Conservation (phyloP, 2,888 invertebrate species). For the Chrysotoxum bicinctum region DNA sequence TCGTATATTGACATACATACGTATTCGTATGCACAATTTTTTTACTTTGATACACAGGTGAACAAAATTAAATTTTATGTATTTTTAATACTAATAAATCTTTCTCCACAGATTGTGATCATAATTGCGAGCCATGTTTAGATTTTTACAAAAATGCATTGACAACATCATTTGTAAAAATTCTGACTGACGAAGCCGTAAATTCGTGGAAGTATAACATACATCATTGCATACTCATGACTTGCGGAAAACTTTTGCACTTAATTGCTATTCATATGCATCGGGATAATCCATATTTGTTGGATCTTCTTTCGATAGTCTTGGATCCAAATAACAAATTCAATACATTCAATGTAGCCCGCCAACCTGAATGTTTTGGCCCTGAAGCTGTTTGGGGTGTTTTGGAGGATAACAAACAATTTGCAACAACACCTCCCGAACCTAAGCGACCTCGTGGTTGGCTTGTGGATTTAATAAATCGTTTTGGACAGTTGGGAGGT, state of each 20-base stretch:
- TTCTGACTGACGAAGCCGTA: conserved; percentile 98
- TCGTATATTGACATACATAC: too few relatives aligned
- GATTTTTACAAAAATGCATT: conserved; percentile 97
- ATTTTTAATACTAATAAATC: background rate
- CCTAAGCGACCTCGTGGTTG: conserved; percentile 94
- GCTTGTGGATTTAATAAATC: conserved; percentile 97
- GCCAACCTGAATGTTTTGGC: conserved; percentile 80
- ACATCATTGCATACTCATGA: conserved; percentile 96
- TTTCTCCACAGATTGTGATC: conserved; percentile 88
- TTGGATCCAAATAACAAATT: conserved; percentile 98
- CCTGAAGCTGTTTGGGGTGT: conserved; percentile 82
- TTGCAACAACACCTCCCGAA: conserved; percentile 86
- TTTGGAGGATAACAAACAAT: conserved; percentile 87
- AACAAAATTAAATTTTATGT: background rate
- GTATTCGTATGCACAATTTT: too few relatives aligned
- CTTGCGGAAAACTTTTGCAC: conserved; percentile 95
- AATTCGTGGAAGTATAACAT: conserved; percentile 99
- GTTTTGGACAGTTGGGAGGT: conserved; percentile 94
- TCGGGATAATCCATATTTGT: conserved; percentile 94
- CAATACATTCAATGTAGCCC: conserved; percentile 82
- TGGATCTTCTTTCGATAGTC: conserved; percentile 95
- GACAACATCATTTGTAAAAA: conserved; percentile 96
- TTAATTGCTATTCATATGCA: conserved; percentile 94
- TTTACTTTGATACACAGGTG: background rate
- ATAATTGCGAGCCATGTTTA: conserved; percentile 94